Evolutionary conservation across 2,797 vertebrate genomes (phyloP).

Genomic region (Mionectes olivaceus): DNA sequence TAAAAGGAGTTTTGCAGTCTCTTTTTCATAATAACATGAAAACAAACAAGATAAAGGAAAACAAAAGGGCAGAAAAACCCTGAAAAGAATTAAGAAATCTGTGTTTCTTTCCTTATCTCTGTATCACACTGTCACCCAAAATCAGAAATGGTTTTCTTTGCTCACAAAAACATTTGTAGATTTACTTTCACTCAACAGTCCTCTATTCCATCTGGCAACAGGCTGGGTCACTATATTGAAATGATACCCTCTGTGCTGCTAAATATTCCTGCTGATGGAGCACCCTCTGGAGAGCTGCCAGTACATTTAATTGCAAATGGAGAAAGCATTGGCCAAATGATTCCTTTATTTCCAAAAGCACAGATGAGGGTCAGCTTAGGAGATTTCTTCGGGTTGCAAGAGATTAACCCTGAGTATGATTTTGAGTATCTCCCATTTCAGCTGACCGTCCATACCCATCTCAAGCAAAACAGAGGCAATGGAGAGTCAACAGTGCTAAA

Average conservation of each 20-base stretch:
- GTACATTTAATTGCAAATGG: slow-evolving; percentile 34
- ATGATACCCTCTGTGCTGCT: not conserved
- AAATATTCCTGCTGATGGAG: slow-evolving; percentile 4
- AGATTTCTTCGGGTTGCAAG: slow-evolving; percentile 10
- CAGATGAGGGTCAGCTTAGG: slow-evolving; percentile 17
- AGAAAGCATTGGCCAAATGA: not conserved
- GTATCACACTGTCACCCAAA: not conserved
- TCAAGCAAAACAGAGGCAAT: not conserved
- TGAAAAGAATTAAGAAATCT: not conserved
- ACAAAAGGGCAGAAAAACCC: not conserved
- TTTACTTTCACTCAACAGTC: not conserved
- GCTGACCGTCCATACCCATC: not conserved
- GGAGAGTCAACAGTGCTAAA: not conserved
- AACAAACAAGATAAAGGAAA: not conserved
- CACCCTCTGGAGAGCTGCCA: not conserved
- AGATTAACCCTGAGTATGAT: slow-evolving; percentile 2
- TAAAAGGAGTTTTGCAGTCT: not conserved
- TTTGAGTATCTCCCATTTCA: not conserved
- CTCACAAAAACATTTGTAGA: not conserved
- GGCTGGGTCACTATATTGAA: not conserved
- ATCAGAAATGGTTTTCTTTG: not conserved
- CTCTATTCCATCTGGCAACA: slow-evolving; percentile 16
- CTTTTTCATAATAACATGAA: not conserved
- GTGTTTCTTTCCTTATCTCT: not conserved
- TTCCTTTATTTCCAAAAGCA: slow-evolving; percentile 30